Percentiles rank a stretch among this genome's conserved stretches.
phyloP scores from a whole-genome alignment of 2,888 invertebrate species.

The Vandiemenella viatica region DNA sequence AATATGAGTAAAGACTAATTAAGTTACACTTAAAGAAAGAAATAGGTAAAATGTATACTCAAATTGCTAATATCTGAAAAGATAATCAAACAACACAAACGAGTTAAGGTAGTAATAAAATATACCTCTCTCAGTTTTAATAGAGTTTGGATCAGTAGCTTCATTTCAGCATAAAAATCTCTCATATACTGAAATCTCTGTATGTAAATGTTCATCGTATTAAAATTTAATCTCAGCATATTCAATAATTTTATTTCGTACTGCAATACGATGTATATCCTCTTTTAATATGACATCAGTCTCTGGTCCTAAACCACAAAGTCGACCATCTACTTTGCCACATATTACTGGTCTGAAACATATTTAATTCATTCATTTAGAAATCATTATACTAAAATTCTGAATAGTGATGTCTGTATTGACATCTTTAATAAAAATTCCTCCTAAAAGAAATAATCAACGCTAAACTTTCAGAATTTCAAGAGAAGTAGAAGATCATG shows the following conservation, averaged over 20 bases:
- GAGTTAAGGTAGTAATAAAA: not conserved
- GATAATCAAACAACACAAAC: too few species aligned
- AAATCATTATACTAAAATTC: too few species aligned
- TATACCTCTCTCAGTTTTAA: slow-evolving; percentile 37
- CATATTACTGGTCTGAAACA: slow-evolving; percentile 57
- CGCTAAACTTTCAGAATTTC: not conserved
- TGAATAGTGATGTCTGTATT: too few species aligned
- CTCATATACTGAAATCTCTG: slow-evolving; percentile 48
- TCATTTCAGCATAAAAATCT: slow-evolving; percentile 51
- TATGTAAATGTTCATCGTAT: slow-evolving; percentile 45
- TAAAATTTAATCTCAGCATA: slow-evolving; percentile 44
- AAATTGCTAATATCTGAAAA: too few species aligned
- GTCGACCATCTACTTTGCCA: slow-evolving; percentile 62
- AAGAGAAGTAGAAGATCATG: not conserved
- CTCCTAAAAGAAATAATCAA: not conserved
- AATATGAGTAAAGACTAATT: too few species aligned
- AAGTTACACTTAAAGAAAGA: too few species aligned
- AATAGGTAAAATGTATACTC: too few species aligned
- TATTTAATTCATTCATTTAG: too few species aligned
- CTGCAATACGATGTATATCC: slow-evolving; percentile 40
- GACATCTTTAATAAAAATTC: too few species aligned
- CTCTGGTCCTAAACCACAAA: slow-evolving; percentile 57
- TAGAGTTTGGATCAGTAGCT: slow-evolving; percentile 42
- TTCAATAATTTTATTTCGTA: slow-evolving; percentile 40
- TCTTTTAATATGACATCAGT: slow-evolving; percentile 51